A percentile compares a stretch with the other conserved stretches of the same genome.
Evolutionary conservation across 2,888 invertebrate species (phyloP).

Genomic region (Lamellibrachia satsuma): DNA sequence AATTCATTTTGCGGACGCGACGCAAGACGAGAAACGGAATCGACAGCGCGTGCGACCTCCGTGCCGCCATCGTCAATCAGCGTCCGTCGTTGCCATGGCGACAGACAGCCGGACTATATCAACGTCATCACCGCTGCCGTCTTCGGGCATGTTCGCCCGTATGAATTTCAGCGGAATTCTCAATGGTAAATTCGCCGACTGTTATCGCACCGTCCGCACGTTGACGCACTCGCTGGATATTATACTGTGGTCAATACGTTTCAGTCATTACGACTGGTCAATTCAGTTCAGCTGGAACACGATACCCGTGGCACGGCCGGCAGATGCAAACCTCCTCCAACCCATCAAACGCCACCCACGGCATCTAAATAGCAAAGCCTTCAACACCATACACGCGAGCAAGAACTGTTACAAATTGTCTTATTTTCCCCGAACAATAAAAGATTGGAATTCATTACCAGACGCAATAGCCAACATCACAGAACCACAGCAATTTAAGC

Average conservation of each 20-base stretch:
- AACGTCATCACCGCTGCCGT: neutral
- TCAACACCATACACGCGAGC: too few species aligned
- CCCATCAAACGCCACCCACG: too few species aligned
- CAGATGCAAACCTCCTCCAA: too few species aligned
- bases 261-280: neutral
- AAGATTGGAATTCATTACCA: too few species aligned
- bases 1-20: neutral
- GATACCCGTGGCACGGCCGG: neutral
- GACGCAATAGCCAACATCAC: too few species aligned
- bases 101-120: conserved; percentile 3
- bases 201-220: neutral
- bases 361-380: too few species aligned
- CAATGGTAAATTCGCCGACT: neutral
- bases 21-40: conserved; percentile 1
- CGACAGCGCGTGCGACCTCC: neutral
- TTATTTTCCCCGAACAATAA: too few species aligned
- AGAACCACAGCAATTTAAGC: too few species aligned
- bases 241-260: neutral
- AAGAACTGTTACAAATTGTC: too few species aligned
- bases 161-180: neutral
- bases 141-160: neutral
- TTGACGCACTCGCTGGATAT: neutral
- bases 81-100: neutral
- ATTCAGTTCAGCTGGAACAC: neutral
- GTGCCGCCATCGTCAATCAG: conserved; percentile 12